Evolutionary conservation across 2,888 invertebrate species (phyloP), one percentile per base, ranked within the genome.

Genomic region (Rhagonycha lutea): DNA sequence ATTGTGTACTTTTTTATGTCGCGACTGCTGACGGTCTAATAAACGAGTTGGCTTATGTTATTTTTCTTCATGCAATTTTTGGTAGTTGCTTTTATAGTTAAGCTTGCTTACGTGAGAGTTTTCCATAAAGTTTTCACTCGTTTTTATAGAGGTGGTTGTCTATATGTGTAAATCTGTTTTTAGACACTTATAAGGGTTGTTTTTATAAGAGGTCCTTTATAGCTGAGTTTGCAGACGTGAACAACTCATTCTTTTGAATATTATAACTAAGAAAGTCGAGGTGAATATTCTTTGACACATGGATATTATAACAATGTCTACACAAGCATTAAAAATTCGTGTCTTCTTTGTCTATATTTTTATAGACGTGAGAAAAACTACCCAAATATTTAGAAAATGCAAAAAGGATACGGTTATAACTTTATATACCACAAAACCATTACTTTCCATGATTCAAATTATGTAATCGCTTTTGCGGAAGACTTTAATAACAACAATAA

Each of bases 161-260:
- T 65, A 65, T 65, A 65, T 65, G 63, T 65, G 24, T 65, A 65
- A 65, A 65, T 65, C 63, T 65, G 63, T 65, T 65, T 65, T 65
- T 24, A 65, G 63, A 65, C 26, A 65, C 63, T 65, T 26, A 65
- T 65, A 65, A 65, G 63, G 63, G 63, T 24, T 65, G 63, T 65
- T 65, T 65, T 65, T 65, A 65, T 65, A 65, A 65, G 63, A 65
- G 63, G 12, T 26, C 26, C 26, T 65, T 65, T 65, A 65, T 65
- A 65, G 63, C 23, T 65, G 63, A 24, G 24, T 65, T 65, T 65
- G 63, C 63, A 65, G 23, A 47, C 63, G 26, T 65, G 24, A 65
- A 65, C 63, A 65, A 65, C 63, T 65, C 26, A 24, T 24, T 26
- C 26, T 65, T 65, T 24, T 23, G 26, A 65, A 24, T 65, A 24